Conservation (phyloP, 2,797 vertebrate genomes). For the Sorex maritimensis region DNA sequence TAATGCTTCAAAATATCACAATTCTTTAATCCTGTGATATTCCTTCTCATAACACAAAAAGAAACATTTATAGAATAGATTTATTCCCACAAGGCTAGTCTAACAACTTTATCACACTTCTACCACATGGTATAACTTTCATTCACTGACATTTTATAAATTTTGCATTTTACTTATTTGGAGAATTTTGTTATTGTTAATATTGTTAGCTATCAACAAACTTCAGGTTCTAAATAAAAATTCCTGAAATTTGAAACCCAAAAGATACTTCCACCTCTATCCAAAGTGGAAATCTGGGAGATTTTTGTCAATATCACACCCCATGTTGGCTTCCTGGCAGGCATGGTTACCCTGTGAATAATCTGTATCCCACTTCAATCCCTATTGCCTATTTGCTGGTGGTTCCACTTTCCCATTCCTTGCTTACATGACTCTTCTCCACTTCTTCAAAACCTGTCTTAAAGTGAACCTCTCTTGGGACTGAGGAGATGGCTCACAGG, state of each 20-base stretch:
- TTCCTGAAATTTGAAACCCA: background rate
- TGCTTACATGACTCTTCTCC: no score
- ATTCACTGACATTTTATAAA: background rate
- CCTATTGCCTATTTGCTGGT: no score
- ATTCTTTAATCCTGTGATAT: background rate
- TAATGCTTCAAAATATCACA: background rate
- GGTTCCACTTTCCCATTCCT: background rate
- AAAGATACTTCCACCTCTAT: background rate
- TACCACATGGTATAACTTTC: accelerated
- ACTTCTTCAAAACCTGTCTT: background rate
- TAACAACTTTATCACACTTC: background rate
- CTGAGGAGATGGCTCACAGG: no score
- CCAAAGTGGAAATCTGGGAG: no score
- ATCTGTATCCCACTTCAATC: no score
- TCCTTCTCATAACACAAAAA: background rate
- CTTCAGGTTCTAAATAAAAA: background rate
- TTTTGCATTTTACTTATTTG: background rate
- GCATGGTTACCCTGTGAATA: accelerated
- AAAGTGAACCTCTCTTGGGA: no score
- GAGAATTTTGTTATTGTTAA: background rate
- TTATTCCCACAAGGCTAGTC: background rate
- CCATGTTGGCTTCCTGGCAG: background rate
- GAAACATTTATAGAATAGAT: background rate
- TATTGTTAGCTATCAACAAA: background rate
- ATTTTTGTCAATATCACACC: no score